Evolutionary conservation across 2,113 vertebrate genomes (phyloP).

Genomic region (Microcebus murinus): DNA sequence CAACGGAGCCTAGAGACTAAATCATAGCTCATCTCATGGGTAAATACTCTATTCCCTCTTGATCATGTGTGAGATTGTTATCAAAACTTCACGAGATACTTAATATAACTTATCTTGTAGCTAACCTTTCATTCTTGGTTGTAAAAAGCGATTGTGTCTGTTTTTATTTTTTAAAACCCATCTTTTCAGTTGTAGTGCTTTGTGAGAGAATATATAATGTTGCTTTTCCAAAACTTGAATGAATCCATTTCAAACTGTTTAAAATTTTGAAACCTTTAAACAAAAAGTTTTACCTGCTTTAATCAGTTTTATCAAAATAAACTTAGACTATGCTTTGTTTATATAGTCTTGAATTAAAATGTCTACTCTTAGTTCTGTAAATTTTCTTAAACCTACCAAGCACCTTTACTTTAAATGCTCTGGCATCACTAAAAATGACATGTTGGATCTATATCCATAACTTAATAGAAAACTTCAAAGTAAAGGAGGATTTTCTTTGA

Average conservation of each 20-base stretch:
- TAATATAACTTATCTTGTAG: neutral
- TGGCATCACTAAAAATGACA: neutral
- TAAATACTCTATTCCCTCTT: neutral
- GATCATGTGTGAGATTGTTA: neutral
- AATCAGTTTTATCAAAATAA: conserved; percentile 1
- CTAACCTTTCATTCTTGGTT: conserved; percentile 10
- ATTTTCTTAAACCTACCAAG: neutral
- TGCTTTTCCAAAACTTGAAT: neutral
- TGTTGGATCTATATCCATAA: neutral
- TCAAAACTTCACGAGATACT: neutral
- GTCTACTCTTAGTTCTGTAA: neutral
- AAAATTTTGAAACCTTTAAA: neutral
- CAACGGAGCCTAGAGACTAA: neutral
- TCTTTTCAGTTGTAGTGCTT: conserved; percentile 12
- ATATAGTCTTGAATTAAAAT: conserved; percentile 10
- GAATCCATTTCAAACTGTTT: conserved; percentile 39
- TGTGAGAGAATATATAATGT: conserved; percentile 31
- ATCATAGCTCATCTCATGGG: neutral
- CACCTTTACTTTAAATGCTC: neutral
- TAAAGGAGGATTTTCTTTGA: neutral
- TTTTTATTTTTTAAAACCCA: neutral
- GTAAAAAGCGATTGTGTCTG: conserved; percentile 9
- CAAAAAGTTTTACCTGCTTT: neutral
- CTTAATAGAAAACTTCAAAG: neutral
- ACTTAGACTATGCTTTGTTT: neutral